These are phyloP conservation scores for Acropora tenuis DNA, from an alignment of 64 coral and sea anemone genomes.

Conservation along the genomic window DNA sequence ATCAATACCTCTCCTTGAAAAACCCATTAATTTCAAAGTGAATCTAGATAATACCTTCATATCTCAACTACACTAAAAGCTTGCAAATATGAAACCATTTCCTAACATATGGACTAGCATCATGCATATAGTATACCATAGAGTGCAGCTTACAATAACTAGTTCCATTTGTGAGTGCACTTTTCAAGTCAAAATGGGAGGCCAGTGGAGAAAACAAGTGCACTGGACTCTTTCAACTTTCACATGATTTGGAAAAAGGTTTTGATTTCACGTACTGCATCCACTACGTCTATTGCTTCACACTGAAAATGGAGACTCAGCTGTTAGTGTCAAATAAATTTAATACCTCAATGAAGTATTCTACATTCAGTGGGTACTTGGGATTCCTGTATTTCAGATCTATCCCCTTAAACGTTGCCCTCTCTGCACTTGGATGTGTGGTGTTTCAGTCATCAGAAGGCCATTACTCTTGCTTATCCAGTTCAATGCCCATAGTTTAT, in stretches of 20 bases:
- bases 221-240: slow-evolving; percentile 55
- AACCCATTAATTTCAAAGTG: slow-evolving; percentile 47
- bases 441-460: slow-evolving; percentile 28
- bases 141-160: too few relatives aligned
- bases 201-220: slow-evolving; percentile 70
- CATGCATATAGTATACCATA: too few relatives aligned
- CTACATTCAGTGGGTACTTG: slow-evolving; percentile 54
- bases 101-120: slow-evolving; percentile 26
- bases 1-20: slow-evolving; percentile 51
- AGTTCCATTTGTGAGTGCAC: too few relatives aligned
- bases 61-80: slow-evolving; percentile 44
- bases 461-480: slow-evolving; percentile 68
- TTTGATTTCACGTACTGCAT: slow-evolving; percentile 41
- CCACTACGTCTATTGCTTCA: slow-evolving; percentile 63
- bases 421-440: slow-evolving; percentile 39
- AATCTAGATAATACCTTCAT: slow-evolving; percentile 34
- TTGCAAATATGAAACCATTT: slow-evolving; percentile 55
- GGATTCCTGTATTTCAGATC: slow-evolving; percentile 76
- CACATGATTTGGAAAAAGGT: slow-evolving; percentile 55
- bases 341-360: slow-evolving; percentile 39
- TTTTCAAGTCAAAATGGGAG: slow-evolving; percentile 27
- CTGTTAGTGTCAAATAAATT: slow-evolving; percentile 50
- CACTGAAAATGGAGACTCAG: slow-evolving; percentile 69
- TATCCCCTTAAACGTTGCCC: slow-evolving; percentile 70
- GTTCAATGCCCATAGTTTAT: slow-evolving; percentile 65